Evolutionary conservation across 2,797 vertebrate species (phyloP).

Genomic region (Brotula barbata): DNA sequence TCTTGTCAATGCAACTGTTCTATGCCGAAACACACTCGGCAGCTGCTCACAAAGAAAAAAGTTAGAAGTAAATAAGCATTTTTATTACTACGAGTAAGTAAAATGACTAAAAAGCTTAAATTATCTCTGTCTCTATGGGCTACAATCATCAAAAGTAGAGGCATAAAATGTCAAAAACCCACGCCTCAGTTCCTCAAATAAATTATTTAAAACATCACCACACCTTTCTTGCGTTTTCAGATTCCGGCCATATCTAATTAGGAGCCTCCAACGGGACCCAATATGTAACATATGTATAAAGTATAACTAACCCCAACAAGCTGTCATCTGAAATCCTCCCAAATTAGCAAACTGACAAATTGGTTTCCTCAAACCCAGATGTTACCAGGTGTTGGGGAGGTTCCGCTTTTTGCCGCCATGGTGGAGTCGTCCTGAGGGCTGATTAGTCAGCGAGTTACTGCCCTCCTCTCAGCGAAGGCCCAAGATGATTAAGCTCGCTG

Average conservation of each 20-base stretch:
- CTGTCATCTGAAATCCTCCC: constrained; percentile 15
- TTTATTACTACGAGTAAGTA: neutral
- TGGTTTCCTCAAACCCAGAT: constrained; percentile 53
- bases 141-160: neutral
- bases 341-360: constrained; percentile 35
- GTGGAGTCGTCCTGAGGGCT: constrained; percentile 15
- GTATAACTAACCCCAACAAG: constrained; percentile 17
- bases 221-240: too few relatives aligned
- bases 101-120: neutral
- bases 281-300: too few relatives aligned
- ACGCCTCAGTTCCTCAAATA: too few relatives aligned
- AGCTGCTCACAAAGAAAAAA: neutral
- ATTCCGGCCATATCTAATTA: too few relatives aligned
- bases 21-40: neutral
- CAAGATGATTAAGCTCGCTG: constrained; percentile 9
- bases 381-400: constrained; percentile 51
- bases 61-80: too few relatives aligned
- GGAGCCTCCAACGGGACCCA: too few relatives aligned
- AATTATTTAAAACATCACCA: too few relatives aligned
- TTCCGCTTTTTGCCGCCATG: neutral
- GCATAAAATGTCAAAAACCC: neutral
- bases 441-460: constrained; percentile 3
- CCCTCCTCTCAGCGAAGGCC: constrained; percentile 18
- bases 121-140: neutral
- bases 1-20: neutral